Conservation (phyloP, 2,113 vertebrate species). For the Aptenodytes patagonicus region DNA sequence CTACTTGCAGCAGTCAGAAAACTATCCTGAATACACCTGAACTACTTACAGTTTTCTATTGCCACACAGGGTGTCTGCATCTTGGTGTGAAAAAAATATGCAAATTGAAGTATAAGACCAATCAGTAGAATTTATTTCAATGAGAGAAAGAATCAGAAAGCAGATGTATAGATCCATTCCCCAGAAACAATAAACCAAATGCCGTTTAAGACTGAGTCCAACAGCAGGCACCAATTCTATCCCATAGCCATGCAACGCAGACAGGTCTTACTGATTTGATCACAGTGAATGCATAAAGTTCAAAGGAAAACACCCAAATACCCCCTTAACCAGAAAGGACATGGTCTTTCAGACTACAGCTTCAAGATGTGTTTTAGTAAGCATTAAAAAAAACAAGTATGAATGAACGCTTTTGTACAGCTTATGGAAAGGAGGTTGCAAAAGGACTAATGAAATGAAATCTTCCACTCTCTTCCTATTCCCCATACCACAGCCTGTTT, state of each 20-base stretch:
- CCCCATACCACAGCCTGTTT: not conserved
- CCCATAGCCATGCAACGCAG: not conserved
- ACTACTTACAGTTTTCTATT: not conserved
- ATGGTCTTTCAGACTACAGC: not conserved
- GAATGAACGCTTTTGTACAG: not conserved
- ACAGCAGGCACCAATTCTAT: not conserved
- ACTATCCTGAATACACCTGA: not conserved
- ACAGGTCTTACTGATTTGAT: not conserved
- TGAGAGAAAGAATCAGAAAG: not conserved
- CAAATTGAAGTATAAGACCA: not conserved
- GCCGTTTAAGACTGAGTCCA: not conserved
- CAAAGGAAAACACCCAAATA: not conserved
- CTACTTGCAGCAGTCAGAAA: not conserved
- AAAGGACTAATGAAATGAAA: not conserved
- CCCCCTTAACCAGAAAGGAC: not conserved
- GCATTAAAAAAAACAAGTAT: not conserved
- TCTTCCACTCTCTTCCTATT: not conserved
- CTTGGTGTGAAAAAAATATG: not conserved
- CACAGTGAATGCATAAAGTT: accelerated
- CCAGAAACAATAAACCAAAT: not conserved
- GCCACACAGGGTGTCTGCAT: not conserved
- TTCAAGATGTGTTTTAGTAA: not conserved
- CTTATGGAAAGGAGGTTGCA: not conserved
- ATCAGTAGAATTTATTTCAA: not conserved
- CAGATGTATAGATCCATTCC: not conserved